Conservation (phyloP, 1,140 invertebrate genomes). For the Amphibalanus amphitrite region DNA sequence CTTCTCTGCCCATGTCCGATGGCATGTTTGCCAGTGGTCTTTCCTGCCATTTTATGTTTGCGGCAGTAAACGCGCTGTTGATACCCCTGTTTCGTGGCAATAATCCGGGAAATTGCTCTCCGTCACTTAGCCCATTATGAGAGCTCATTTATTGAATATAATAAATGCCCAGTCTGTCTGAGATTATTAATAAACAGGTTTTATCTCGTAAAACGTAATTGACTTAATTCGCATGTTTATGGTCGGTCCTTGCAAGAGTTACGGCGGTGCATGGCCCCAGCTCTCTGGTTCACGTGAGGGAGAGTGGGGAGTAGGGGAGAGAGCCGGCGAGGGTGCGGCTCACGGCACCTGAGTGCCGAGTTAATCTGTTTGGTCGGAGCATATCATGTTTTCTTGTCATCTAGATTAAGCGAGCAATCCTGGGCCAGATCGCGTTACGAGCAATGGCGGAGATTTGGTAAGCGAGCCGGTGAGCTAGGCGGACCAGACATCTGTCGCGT, state of each 20-base stretch:
- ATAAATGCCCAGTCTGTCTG: neutral
- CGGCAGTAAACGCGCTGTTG: neutral
- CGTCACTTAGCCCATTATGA: neutral
- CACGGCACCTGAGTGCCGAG: too few species aligned
- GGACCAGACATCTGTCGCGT: too few species aligned
- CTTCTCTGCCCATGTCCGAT: neutral
- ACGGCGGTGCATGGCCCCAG: neutral
- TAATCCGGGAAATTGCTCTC: neutral
- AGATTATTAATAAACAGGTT: neutral
- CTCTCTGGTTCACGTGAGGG: neutral
- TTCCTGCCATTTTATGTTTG: neutral
- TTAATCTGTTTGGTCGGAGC: neutral
- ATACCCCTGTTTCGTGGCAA: neutral
- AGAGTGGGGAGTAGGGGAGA: neutral
- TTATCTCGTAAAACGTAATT: slow-evolving; percentile 1
- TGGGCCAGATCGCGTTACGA: neutral
- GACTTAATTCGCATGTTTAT: neutral
- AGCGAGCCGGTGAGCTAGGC: neutral
- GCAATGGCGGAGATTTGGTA: neutral
- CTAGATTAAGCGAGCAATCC: neutral
- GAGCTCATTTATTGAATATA: neutral
- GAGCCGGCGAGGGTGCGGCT: neutral
- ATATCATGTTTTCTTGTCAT: neutral
- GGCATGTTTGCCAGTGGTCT: neutral
- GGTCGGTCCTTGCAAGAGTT: neutral